A percentile compares a stretch with the other conserved stretches of the same genome.
These are phyloP conservation scores for Phoxinus dragarum DNA, from an alignment of 2,797 vertebrate species.

Conservation along the genomic window DNA sequence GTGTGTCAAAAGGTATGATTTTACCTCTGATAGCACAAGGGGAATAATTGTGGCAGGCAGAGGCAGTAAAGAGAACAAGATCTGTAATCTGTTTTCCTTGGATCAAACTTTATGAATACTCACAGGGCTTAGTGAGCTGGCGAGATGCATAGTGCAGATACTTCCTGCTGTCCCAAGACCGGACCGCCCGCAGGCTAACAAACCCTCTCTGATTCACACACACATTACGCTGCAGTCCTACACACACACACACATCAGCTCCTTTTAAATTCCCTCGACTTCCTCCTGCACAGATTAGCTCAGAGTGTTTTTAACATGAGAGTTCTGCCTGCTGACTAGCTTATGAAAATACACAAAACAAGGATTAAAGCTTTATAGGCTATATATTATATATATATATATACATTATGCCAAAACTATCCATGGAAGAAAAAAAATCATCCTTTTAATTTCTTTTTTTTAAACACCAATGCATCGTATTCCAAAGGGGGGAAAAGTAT, in stretches of 20 bases:
- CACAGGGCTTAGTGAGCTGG: conserved; percentile 44
- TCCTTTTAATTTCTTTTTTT: neutral
- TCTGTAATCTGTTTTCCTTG: conserved; percentile 61
- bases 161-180: conserved; percentile 45
- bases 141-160: conserved; percentile 45
- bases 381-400: too few relatives aligned
- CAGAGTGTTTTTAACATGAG: conserved; percentile 23
- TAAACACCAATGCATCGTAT: neutral
- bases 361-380: neutral
- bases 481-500: neutral
- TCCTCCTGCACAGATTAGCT: conserved; percentile 22
- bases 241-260: neutral
- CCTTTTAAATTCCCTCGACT: conserved; percentile 2
- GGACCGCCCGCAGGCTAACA: conserved; percentile 45
- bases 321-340: conserved; percentile 25
- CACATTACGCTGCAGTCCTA: neutral
- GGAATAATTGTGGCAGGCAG: conserved; percentile 50
- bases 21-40: conserved; percentile 33
- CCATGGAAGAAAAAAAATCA: neutral
- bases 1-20: conserved; percentile 56
- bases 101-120: conserved; percentile 51
- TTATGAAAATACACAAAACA: conserved; percentile 23
- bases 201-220: conserved; percentile 23
- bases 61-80: conserved; percentile 39
- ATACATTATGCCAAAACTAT: neutral